Evolutionary conservation across 2,797 vertebrate species (phyloP).

Genomic region (Ammospiza maritima): DNA sequence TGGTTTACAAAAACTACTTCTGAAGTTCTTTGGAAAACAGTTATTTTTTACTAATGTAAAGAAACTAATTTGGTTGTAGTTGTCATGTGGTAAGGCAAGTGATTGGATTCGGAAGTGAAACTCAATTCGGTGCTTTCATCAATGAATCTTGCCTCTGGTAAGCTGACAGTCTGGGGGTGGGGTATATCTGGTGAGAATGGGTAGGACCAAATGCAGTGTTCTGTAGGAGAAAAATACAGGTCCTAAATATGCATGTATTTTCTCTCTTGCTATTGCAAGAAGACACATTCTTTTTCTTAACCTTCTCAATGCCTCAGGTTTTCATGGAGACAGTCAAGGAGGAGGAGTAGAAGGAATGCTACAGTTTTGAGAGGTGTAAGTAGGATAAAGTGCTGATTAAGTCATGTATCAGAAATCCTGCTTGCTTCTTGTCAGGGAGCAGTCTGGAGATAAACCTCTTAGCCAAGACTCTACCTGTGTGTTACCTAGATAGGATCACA

Average conservation of each 20-base stretch:
- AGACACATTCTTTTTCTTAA: background rate
- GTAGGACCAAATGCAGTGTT: background rate
- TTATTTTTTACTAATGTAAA: background rate
- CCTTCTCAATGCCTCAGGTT: background rate
- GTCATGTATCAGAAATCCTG: background rate
- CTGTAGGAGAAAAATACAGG: background rate
- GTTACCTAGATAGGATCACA: background rate
- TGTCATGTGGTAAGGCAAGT: background rate
- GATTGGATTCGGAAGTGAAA: background rate
- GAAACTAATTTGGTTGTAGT: background rate
- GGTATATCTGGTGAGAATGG: background rate
- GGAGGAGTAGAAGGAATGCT: background rate
- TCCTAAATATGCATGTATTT: background rate
- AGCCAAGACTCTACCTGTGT: background rate
- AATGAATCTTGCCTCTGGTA: background rate
- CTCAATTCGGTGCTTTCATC: background rate
- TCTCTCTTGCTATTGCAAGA: background rate
- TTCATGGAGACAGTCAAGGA: background rate
- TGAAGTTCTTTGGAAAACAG: background rate
- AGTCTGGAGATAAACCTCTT: conserved; percentile 3
- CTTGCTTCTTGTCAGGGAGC: background rate
- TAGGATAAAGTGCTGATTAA: background rate
- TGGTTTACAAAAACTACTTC: background rate
- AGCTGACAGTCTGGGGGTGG: background rate
- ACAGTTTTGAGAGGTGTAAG: background rate